phyloP scores from a whole-genome alignment of 2,888 invertebrate species.

The Halictus quadricinctus region DNA sequence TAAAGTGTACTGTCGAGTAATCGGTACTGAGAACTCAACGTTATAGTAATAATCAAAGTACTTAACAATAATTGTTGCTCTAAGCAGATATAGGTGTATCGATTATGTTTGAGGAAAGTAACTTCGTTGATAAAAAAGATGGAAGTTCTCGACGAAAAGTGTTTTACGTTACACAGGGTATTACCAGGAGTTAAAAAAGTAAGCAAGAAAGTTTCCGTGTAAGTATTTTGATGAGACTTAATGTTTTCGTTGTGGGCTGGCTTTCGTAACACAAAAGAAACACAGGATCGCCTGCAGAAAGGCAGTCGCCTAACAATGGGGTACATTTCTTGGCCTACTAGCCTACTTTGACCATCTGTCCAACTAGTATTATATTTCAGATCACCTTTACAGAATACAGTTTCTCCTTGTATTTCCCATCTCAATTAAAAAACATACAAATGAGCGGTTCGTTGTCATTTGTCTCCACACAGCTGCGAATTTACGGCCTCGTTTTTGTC shows the following conservation, averaged over 20 bases:
- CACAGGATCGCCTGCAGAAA: slow-evolving; percentile 2
- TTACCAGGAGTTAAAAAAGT: not conserved
- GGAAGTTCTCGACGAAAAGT: not conserved
- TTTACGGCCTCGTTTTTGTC: not conserved
- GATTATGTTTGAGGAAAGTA: not conserved
- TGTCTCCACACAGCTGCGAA: not conserved
- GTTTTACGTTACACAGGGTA: not conserved
- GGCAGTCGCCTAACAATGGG: slow-evolving; percentile 5
- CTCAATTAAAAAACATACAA: slow-evolving; percentile 2
- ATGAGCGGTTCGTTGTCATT: not conserved
- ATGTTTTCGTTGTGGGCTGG: not conserved
- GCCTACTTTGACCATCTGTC: not conserved
- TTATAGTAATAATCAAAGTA: no score
- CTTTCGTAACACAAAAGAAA: not conserved
- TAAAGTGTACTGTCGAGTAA: not conserved
- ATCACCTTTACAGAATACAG: not conserved
- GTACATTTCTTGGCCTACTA: slow-evolving; percentile 8
- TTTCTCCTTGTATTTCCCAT: not conserved
- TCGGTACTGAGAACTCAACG: not conserved
- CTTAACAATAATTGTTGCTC: no score
- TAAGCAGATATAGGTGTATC: no score
- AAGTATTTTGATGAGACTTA: not conserved
- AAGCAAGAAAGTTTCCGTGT: not conserved
- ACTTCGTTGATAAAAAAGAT: not conserved
- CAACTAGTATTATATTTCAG: not conserved